Conservation (phyloP, 2,888 invertebrate genomes). For the Athalia circularis region DNA sequence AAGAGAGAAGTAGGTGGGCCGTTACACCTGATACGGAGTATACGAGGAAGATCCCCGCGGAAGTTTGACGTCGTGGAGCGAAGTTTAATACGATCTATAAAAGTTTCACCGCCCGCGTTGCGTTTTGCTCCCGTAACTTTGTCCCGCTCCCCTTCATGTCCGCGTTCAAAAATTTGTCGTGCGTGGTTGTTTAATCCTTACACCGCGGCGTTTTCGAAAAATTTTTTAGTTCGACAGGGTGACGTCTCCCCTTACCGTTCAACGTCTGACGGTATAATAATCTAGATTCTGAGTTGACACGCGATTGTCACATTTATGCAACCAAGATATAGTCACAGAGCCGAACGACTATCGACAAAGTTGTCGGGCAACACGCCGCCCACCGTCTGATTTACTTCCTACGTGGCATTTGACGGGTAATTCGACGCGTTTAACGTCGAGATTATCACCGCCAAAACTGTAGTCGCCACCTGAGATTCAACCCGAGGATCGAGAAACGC, state of each 20-base stretch:
- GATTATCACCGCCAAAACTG: background rate
- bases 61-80: constrained; percentile 39
- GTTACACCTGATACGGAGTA: background rate
- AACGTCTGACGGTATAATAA: constrained; percentile 4
- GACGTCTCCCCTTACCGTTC: constrained; percentile 19
- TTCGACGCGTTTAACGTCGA: constrained; percentile 7
- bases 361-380: constrained; percentile 29
- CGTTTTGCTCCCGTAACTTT: constrained; percentile 25
- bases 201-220: constrained; percentile 1
- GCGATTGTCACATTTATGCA: constrained; percentile 39
- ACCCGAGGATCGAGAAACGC: background rate
- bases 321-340: background rate
- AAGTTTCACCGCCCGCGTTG: constrained; percentile 17
- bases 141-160: background rate
- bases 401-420: constrained; percentile 21
- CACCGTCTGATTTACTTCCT: background rate
- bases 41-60: constrained; percentile 14
- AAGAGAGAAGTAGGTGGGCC: too few species aligned
- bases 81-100: constrained; percentile 42
- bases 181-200: constrained; percentile 35
- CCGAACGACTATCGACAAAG: constrained; percentile 23
- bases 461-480: too few species aligned
- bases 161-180: constrained; percentile 7
- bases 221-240: constrained; percentile 36
- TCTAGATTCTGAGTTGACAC: constrained; percentile 37